These are phyloP conservation scores for Rhabditoides inermis DNA, from an alignment of 2,888 invertebrate genomes.

Conservation along the genomic window DNA sequence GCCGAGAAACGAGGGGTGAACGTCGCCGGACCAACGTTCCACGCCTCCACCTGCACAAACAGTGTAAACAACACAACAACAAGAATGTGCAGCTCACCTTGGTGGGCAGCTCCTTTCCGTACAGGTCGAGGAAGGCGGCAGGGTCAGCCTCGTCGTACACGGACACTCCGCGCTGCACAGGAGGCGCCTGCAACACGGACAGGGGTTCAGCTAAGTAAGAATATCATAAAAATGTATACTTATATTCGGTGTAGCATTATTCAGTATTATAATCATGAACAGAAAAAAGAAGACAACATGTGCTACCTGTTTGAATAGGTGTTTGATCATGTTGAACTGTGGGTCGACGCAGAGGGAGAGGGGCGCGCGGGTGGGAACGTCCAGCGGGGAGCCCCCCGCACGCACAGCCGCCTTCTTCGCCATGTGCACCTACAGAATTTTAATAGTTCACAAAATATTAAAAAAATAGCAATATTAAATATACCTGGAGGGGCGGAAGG, in stretches of 20 bases:
- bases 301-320: constrained; percentile 41
- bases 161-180: constrained; percentile 9
- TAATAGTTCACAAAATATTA: not conserved
- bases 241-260: too few species aligned
- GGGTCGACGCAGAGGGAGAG: constrained; percentile 41
- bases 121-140: constrained; percentile 33
- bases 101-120: constrained; percentile 43
- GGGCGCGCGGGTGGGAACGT: constrained; percentile 26
- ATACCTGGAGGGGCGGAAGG: constrained; percentile 43
- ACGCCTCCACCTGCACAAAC: constrained; percentile 36
- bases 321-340: constrained; percentile 35
- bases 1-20: constrained; percentile 27
- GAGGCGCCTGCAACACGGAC: too few species aligned
- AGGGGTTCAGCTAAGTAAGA: too few species aligned
- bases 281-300: too few species aligned
- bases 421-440: constrained; percentile 1
- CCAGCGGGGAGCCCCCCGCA: constrained; percentile 15
- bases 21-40: constrained; percentile 39
- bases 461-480: constrained; percentile 1
- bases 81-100: constrained; percentile 23
- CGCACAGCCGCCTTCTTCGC: constrained; percentile 27
- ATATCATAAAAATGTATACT: too few species aligned
- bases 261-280: too few species aligned
- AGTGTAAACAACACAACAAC: not conserved
- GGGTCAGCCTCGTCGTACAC: constrained; percentile 45